These are phyloP conservation scores for Halesus radiatus DNA, from an alignment of 1,140 invertebrate genomes.

Conservation along the genomic window DNA sequence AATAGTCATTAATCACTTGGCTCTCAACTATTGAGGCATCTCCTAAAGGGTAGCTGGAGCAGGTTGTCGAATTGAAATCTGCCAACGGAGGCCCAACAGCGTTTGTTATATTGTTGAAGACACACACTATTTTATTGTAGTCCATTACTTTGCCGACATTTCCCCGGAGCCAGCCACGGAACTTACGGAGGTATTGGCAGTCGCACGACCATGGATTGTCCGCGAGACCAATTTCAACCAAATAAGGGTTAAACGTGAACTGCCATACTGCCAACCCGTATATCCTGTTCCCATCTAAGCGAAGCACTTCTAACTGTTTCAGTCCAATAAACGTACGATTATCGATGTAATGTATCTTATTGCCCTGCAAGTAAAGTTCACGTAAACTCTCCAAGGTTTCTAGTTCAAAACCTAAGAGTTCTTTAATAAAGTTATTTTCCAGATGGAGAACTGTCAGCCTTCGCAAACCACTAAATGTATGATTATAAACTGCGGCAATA, in stretches of 20 bases:
- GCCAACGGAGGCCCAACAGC: constrained; percentile 73
- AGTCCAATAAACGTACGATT: constrained; percentile 88
- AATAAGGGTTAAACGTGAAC: constrained; percentile 80
- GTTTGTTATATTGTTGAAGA: constrained; percentile 77
- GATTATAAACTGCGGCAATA: constrained; percentile 87
- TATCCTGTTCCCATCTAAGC: constrained; percentile 88
- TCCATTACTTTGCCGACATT: constrained; percentile 83
- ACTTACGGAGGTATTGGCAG: constrained; percentile 84
- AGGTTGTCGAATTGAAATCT: constrained; percentile 79
- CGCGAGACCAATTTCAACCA: constrained; percentile 84
- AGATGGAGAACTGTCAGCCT: constrained; percentile 84
- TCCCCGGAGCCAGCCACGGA: constrained; percentile 81
- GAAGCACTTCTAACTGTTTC: constrained; percentile 84
- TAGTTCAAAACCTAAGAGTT: constrained; percentile 87
- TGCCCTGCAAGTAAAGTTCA: constrained; percentile 90
- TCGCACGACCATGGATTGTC: constrained; percentile 93
- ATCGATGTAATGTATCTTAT: constrained; percentile 86
- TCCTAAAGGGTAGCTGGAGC: constrained; percentile 75
- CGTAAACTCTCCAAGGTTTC: constrained; percentile 83
- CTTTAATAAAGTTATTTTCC: constrained; percentile 86
- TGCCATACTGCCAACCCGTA: constrained; percentile 84
- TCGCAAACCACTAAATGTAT: constrained; percentile 89
- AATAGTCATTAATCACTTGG: constrained; percentile 83
- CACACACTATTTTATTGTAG: constrained; percentile 77
- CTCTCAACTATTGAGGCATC: constrained; percentile 80